Conservation (phyloP, 1,140 invertebrate genomes). For the Hylaeus volcanicus region DNA sequence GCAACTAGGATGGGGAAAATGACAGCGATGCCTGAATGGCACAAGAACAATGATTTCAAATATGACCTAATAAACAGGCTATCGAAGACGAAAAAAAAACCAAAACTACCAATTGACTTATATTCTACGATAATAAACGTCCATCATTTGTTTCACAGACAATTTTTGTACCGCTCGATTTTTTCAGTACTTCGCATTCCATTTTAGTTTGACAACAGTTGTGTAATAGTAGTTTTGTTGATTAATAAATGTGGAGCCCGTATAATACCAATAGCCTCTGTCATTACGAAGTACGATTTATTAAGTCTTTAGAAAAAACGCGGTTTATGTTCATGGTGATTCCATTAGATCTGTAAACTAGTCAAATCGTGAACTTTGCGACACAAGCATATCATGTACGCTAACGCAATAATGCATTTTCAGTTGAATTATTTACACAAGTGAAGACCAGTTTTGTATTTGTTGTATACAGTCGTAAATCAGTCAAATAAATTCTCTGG, state of each 20-base stretch:
- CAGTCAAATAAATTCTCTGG: conserved; percentile 39
- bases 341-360: not conserved
- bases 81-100: conserved; percentile 47
- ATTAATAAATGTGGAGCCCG: conserved; percentile 20
- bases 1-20: conserved; percentile 38
- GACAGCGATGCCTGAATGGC: conserved; percentile 25
- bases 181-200: conserved; percentile 5
- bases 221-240: conserved; percentile 26
- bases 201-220: conserved; percentile 14
- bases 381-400: not conserved
- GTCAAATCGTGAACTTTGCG: not conserved
- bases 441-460: conserved; percentile 18
- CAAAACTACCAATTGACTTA: conserved; percentile 27
- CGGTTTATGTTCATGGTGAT: not conserved
- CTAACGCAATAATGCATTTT: conserved; percentile 24
- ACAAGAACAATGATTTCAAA: conserved; percentile 41
- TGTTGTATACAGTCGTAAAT: conserved; percentile 24
- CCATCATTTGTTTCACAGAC: conserved; percentile 28
- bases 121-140: conserved; percentile 44
- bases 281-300: conserved; percentile 18
- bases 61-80: conserved; percentile 39
- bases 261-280: conserved; percentile 7
- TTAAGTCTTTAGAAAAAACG: conserved; percentile 30
- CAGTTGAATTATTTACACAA: conserved; percentile 41
- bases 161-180: conserved; percentile 21